phyloP scores from a whole-genome alignment of 2,888 invertebrate genomes.

The Spialia ferax region DNA sequence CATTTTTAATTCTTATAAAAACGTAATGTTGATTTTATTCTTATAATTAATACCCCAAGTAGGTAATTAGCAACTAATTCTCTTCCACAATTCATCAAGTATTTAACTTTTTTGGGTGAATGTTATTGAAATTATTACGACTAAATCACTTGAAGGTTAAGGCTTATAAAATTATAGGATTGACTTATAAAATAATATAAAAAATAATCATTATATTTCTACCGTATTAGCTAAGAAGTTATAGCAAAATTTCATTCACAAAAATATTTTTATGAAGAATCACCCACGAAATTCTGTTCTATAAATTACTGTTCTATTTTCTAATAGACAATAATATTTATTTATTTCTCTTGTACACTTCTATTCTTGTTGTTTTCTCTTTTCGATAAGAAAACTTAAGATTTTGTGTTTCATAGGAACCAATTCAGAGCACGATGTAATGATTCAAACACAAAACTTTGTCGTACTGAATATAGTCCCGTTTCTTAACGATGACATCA shows the following conservation, averaged over 20 bases:
- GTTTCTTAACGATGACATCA: background rate
- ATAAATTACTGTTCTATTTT: too few species aligned
- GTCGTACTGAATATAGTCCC: background rate
- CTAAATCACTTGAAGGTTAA: background rate
- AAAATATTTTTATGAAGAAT: too few species aligned
- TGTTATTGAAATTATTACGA: background rate
- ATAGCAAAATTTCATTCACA: too few species aligned
- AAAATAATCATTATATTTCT: too few species aligned
- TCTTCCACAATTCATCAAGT: background rate
- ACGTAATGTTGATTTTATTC: background rate
- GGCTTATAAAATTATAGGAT: background rate
- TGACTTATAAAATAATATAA: too few species aligned
- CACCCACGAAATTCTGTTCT: too few species aligned
- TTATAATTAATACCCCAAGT: background rate
- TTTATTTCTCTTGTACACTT: too few species aligned
- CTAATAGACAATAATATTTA: too few species aligned
- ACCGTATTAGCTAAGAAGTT: too few species aligned
- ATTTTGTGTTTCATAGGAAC: too few species aligned
- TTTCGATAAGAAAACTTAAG: too few species aligned
- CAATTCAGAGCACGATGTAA: background rate
- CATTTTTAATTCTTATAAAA: constrained; percentile 1
- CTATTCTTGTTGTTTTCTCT: too few species aligned
- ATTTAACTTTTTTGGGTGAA: constrained; percentile 4
- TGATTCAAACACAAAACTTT: background rate
- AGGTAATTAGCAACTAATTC: background rate